A percentile compares a stretch with the other conserved stretches of the same genome.
phyloP scores from a whole-genome alignment of 2,888 invertebrate genomes.

The Panzeria rudis region DNA sequence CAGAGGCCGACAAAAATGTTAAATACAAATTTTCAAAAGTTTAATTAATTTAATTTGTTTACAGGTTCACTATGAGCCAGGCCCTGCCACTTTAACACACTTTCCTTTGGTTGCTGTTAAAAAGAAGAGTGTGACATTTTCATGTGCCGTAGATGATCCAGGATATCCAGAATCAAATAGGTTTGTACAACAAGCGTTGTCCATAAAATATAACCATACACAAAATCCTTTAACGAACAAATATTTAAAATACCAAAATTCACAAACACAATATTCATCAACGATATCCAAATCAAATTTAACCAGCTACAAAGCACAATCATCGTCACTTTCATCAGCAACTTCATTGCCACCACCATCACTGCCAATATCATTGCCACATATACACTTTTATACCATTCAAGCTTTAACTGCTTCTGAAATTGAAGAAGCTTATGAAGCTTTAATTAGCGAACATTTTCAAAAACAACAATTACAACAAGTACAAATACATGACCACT shows the following conservation, averaged over 20 bases:
- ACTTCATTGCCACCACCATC: slow-evolving; percentile 35
- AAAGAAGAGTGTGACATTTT: slow-evolving; percentile 91
- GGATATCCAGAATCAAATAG: slow-evolving; percentile 89
- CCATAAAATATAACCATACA: slow-evolving; percentile 20
- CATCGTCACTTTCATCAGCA: slow-evolving; percentile 60
- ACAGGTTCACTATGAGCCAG: slow-evolving; percentile 88
- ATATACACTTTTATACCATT: slow-evolving; percentile 79
- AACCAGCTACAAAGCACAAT: slow-evolving; percentile 48
- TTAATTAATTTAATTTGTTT: slow-evolving; percentile 9
- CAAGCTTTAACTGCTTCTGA: slow-evolving; percentile 79
- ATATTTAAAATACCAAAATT: slow-evolving; percentile 67
- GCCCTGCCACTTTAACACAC: slow-evolving; percentile 90
- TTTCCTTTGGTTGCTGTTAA: slow-evolving; percentile 92
- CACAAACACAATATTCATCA: slow-evolving; percentile 63
- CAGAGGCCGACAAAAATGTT: background rate
- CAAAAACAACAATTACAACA: slow-evolving; percentile 73
- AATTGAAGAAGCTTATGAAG: slow-evolving; percentile 80
- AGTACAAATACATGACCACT: slow-evolving; percentile 66
- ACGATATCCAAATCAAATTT: slow-evolving; percentile 56
- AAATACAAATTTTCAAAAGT: background rate
- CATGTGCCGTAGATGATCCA: slow-evolving; percentile 92
- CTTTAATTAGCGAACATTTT: slow-evolving; percentile 77
- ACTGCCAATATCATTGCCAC: slow-evolving; percentile 64
- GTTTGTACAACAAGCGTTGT: slow-evolving; percentile 78
- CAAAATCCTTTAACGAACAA: slow-evolving; percentile 56